Percentiles rank a stretch among this genome's conserved stretches.
phyloP scores from a whole-genome alignment of 2,797 vertebrate genomes.

The Eospalax fontanierii region DNA sequence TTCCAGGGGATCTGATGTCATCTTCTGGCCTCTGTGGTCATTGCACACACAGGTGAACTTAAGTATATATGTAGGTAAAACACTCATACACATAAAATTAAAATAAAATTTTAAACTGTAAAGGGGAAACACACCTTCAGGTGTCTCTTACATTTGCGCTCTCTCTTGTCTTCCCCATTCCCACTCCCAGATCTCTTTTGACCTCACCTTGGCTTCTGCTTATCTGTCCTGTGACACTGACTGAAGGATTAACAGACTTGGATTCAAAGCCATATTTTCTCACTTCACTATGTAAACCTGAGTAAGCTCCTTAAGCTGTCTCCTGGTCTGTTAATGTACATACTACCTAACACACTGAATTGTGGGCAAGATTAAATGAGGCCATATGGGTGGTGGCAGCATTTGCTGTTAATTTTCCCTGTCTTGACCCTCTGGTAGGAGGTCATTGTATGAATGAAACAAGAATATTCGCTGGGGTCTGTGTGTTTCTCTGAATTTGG shows the following conservation, averaged over 20 bases:
- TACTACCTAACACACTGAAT: background rate
- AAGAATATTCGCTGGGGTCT: background rate
- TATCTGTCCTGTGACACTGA: background rate
- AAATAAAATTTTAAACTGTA: too few relatives aligned
- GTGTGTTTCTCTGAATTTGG: background rate
- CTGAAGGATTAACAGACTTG: background rate
- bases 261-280: background rate
- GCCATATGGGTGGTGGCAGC: background rate
- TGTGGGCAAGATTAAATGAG: background rate
- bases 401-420: background rate
- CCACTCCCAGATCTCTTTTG: background rate
- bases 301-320: background rate
- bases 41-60: too few relatives aligned
- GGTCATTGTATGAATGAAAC: background rate
- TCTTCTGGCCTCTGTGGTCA: too few relatives aligned
- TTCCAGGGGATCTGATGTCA: too few relatives aligned
- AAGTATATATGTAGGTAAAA: too few relatives aligned
- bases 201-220: background rate
- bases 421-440: background rate
- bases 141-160: background rate
- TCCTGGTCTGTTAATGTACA: background rate
- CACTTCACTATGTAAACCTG: background rate
- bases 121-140: background rate
- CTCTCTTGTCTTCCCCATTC: background rate
- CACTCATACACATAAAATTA: too few relatives aligned